These are phyloP conservation scores for Boloria selene DNA, from an alignment of 2,888 invertebrate species.

Conservation along the genomic window DNA sequence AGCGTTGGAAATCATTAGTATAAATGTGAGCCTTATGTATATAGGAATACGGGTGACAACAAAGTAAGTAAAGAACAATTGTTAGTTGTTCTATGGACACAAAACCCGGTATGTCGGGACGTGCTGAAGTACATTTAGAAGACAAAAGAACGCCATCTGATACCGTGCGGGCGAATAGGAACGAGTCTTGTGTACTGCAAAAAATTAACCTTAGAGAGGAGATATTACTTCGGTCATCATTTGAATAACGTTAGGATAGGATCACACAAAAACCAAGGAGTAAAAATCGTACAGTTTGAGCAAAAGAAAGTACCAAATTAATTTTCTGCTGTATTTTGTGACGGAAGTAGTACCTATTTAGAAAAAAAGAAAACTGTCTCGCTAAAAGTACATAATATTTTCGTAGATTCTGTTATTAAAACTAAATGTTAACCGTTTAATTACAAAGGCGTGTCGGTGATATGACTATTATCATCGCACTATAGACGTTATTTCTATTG, in stretches of 20 bases:
- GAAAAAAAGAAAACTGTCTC: neutral
- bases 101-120: conserved; percentile 49
- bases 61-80: conserved; percentile 38
- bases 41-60: conserved; percentile 38
- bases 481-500: conserved; percentile 32
- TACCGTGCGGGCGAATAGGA: conserved; percentile 45
- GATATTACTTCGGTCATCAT: conserved; percentile 18
- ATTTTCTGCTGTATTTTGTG: too few relatives aligned
- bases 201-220: conserved; percentile 31
- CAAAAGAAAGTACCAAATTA: too few relatives aligned
- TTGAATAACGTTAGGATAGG: neutral
- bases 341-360: neutral
- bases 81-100: conserved; percentile 48
- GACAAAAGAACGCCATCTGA: conserved; percentile 72
- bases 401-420: conserved; percentile 23
- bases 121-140: conserved; percentile 59
- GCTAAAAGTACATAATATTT: neutral
- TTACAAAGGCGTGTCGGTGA: conserved; percentile 25
- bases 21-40: conserved; percentile 28
- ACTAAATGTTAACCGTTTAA: conserved; percentile 33
- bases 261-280: neutral
- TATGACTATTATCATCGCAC: conserved; percentile 23
- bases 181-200: conserved; percentile 32
- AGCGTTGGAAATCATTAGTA: conserved; percentile 1
- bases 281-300: neutral